Conservation (phyloP, 2,797 vertebrate species). For the Girardinus metallicus region DNA sequence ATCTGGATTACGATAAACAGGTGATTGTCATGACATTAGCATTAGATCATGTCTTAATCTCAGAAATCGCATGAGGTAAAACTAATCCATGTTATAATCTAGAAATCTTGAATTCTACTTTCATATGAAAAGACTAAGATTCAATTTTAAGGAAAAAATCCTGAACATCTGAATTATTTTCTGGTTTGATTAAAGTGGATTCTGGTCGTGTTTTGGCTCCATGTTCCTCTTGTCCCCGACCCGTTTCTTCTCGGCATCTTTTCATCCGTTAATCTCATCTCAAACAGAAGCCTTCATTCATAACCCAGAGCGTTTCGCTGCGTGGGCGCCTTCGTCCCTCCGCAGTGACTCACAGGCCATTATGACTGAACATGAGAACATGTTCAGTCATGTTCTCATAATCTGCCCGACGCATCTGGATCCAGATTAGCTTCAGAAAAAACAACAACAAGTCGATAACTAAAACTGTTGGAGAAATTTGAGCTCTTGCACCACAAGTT, state of each 20-base stretch:
- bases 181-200: not conserved
- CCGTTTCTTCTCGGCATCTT: not conserved
- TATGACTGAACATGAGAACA: too few relatives aligned
- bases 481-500: not conserved
- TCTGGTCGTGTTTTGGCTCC: not conserved
- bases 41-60: too few relatives aligned
- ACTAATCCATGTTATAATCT: not conserved
- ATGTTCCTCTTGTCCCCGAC: too few relatives aligned
- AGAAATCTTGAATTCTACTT: not conserved
- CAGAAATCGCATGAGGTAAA: not conserved
- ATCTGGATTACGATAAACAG: not conserved
- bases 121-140: not conserved
- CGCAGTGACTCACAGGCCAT: constrained; percentile 34
- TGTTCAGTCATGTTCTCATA: not conserved
- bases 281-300: not conserved
- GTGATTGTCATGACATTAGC: too few relatives aligned
- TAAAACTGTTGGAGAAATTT: not conserved
- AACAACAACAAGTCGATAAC: too few relatives aligned
- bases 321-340: not conserved
- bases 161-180: not conserved
- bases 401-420: not conserved
- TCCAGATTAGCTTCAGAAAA: not conserved
- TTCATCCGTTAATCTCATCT: not conserved
- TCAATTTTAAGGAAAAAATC: not conserved
- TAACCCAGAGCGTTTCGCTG: not conserved